phyloP scores from a whole-genome alignment of 2,888 invertebrate genomes.

The Melinaea menophilus region DNA sequence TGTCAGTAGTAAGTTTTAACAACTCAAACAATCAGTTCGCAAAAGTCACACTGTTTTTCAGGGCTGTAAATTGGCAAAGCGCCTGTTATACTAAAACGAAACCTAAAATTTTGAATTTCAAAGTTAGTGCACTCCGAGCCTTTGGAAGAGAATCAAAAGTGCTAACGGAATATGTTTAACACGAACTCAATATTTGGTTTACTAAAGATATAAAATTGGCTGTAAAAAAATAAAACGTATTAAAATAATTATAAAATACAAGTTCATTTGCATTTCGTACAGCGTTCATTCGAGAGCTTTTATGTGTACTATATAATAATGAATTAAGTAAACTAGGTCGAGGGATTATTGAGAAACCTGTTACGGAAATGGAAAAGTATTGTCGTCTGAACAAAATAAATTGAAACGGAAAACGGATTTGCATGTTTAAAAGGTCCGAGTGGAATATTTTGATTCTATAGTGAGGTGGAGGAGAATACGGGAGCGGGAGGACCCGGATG shows the following conservation, averaged over 20 bases:
- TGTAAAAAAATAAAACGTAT: background rate
- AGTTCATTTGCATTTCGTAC: too few species aligned
- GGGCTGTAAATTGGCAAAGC: constrained; percentile 52
- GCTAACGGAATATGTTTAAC: constrained; percentile 19
- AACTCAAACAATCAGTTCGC: constrained; percentile 55
- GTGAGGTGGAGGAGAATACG: constrained; percentile 58
- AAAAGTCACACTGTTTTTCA: constrained; percentile 50
- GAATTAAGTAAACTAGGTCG: constrained; percentile 13
- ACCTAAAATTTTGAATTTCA: constrained; percentile 55
- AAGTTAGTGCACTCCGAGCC: constrained; percentile 30
- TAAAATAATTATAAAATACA: too few species aligned
- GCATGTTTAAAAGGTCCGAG: too few species aligned
- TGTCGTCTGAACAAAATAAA: constrained; percentile 13
- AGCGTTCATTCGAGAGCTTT: background rate
- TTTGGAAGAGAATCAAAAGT: constrained; percentile 30
- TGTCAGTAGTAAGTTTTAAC: constrained; percentile 26
- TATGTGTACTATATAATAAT: constrained; percentile 10
- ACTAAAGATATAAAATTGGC: background rate
- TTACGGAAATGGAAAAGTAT: constrained; percentile 12
- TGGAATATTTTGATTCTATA: constrained; percentile 28
- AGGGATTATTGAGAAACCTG: constrained; percentile 11
- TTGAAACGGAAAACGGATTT: constrained; percentile 9
- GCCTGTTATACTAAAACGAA: constrained; percentile 58
- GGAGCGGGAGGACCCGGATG: constrained; percentile 71
- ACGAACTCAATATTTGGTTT: background rate